Evolutionary conservation across 2,888 invertebrate species (phyloP), one percentile per base, ranked within the genome.

Genomic region (Caenorhabditis sinica): DNA sequence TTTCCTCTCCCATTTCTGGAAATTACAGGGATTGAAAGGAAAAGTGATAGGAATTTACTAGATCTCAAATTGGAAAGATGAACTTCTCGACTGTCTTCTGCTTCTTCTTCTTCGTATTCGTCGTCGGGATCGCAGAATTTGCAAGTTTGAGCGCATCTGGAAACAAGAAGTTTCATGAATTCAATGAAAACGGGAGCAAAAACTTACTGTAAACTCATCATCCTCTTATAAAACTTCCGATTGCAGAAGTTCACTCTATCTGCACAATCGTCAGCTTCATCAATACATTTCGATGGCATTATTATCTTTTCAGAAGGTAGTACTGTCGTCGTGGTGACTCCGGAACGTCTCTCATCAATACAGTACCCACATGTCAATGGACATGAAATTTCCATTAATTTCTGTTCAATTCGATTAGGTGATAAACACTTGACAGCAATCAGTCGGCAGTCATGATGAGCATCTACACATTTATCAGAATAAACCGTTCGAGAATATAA

Each of bases 371-470:
- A 83, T 5, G 83, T 83, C 20, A 68, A 17, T 8, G 83, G 69
- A 65, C 83, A 83, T 17, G 83, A 53, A 4, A 83, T 49, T 43
- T 83, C 83, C 83, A 83, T 83, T 40, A 83, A 51, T 36, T 83
- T 79, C 36, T 83, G 83, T 36, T 83, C 83, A n/a, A 83, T 72
- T 25, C 83, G 79, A 69, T 79, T 79, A 49, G 83, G 79, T 13
- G 83, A 83, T n/a, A 83, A 40, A 63, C 83, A 83, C 61, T 83
- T 83, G 9, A 79, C 69, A 30, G 83, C 83, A 20, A 83, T 74
- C 30, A 79, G 25, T 30, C 68, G 68, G 33, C 83, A 83, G 23
- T 83, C 83, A 30, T 49, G 45, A 56, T 74, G 73, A 25, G 69
- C 66, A 65, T 83, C 79, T 25, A 28, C 20, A 49, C 79, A 83